Conservation (phyloP, 2,113 vertebrate genomes). For the Pterocles orientalis region DNA sequence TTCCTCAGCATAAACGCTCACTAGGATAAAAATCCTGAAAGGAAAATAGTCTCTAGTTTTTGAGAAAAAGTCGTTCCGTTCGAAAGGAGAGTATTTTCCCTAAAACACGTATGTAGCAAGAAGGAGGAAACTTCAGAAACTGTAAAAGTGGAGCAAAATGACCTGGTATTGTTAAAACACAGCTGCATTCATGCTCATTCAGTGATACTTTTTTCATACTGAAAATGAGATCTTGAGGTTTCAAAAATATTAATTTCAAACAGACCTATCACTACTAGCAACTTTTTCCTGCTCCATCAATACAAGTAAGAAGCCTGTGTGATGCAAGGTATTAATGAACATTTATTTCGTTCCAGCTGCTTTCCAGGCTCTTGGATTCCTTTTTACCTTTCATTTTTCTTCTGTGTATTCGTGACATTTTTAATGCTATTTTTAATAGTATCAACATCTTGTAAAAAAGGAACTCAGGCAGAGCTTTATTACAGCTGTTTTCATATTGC, state of each 20-base stretch:
- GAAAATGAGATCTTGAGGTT: neutral
- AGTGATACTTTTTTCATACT: neutral
- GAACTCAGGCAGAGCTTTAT: neutral
- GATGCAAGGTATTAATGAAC: conserved; percentile 4
- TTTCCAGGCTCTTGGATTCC: neutral
- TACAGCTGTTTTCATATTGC: conserved; percentile 4
- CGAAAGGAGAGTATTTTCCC: neutral
- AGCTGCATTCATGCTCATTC: neutral
- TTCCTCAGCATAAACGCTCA: neutral
- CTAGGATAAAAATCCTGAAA: neutral
- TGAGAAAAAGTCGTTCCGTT: neutral
- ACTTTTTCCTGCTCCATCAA: neutral
- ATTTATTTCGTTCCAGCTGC: neutral
- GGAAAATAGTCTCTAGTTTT: neutral
- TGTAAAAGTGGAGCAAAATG: neutral
- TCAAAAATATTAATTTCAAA: neutral
- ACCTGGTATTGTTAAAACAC: conserved; percentile 5
- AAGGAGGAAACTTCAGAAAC: neutral
- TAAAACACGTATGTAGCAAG: neutral
- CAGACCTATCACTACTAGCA: neutral
- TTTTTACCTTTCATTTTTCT: conserved; percentile 9
- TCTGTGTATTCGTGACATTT: neutral
- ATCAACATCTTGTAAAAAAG: neutral
- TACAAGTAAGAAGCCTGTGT: neutral
- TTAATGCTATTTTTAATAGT: conserved; percentile 7